Evolutionary conservation across 2,888 invertebrate genomes (phyloP), one percentile per base, ranked within the genome.

Genomic region (Synanthedon formicaeformis): DNA sequence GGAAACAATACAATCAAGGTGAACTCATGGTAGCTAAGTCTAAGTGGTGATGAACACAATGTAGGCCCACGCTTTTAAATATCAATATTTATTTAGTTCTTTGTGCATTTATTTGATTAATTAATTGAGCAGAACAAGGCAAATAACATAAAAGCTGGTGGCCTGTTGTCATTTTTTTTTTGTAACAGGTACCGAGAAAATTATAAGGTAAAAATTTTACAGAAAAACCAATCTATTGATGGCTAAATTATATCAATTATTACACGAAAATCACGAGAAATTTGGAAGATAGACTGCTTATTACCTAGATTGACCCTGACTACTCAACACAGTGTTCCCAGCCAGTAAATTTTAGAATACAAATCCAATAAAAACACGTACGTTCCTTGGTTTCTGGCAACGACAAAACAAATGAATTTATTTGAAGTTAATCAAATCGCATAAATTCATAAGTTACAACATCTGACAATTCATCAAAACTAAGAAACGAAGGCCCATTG

Each of bases 61-160:
- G 45, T 45, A 45, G 10, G n/a, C 45, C 45, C 45, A 45, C 45
- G 45, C 45, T 45, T 45, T n/a, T n/a, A 51, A 48, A 14, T 5
- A 55, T 56, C 53, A 64, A 64, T 64, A 59, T 61, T 61, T 53
- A 57, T 53, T 51, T 49, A 55, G 55, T 59, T 55, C 54, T 51
- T 52, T 48, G 34, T 55, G 52, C 52, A 57, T 55, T 59, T 66
- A 56, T 67, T 67, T 66, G 58, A 60, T 62, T 57, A 54, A 58
- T 59, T 67, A 65, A 67, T 67, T 61, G 63, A 49, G 50, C 60
- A 55, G 57, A 59, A 58, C 56, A 57, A 48, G 13, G 51, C 54
- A 63, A 64, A 64, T 50, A 63, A 51, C 55, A 50, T 45, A 45
- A 45, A 8, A 13, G 6, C 45, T 13, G 14, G 45, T 13, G n/a